phyloP scores from a whole-genome alignment of 2,797 vertebrate species.

The Apogon talboti region DNA sequence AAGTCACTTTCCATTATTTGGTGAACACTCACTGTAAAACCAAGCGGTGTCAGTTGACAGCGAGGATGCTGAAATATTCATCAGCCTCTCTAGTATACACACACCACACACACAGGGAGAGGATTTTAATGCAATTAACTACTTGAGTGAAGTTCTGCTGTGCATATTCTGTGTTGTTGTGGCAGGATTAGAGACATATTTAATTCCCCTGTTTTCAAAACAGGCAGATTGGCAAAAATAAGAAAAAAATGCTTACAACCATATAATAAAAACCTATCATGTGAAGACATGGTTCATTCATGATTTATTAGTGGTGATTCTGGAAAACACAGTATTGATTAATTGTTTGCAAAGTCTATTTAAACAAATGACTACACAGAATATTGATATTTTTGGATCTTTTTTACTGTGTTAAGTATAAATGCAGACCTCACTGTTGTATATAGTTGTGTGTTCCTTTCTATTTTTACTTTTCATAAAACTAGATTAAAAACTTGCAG shows the following conservation, averaged over 20 bases:
- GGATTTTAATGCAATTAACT: neutral
- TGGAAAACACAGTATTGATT: too few relatives aligned
- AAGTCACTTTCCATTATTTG: slow-evolving; percentile 37
- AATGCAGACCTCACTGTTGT: too few relatives aligned
- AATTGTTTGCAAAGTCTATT: too few relatives aligned
- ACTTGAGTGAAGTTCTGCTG: slow-evolving; percentile 11
- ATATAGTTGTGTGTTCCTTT: too few relatives aligned
- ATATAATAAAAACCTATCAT: too few relatives aligned
- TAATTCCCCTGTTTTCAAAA: neutral
- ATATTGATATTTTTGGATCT: too few relatives aligned
- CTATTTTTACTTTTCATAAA: neutral
- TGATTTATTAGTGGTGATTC: too few relatives aligned
- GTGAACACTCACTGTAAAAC: slow-evolving; percentile 13
- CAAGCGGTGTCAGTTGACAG: slow-evolving; percentile 46
- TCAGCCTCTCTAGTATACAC: slow-evolving; percentile 6
- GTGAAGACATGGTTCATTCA: too few relatives aligned
- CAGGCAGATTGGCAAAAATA: neutral
- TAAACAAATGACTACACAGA: too few relatives aligned
- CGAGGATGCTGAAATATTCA: slow-evolving; percentile 61
- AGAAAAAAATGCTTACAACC: neutral
- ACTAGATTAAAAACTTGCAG: neutral
- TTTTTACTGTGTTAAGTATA: too few relatives aligned
- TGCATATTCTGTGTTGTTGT: slow-evolving; percentile 2
- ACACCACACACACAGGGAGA: slow-evolving; percentile 9
- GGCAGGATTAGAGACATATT: neutral